phyloP scores from a whole-genome alignment of 1,140 invertebrate species.

The Panonychus citri region DNA sequence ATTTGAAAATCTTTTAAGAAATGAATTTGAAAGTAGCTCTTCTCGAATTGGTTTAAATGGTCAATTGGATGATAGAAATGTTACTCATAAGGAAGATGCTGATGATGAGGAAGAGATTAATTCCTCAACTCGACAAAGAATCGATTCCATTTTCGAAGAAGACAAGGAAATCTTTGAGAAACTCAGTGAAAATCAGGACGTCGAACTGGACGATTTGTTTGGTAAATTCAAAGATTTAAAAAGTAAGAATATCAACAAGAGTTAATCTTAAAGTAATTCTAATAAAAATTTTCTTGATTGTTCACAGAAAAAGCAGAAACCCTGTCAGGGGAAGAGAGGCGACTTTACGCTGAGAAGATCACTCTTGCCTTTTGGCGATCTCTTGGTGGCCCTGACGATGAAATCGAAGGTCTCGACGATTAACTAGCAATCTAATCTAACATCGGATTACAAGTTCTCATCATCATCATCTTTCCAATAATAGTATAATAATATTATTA shows the following conservation, averaged over 20 bases:
- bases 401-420: slow-evolving; percentile 27
- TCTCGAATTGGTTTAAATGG: not conserved
- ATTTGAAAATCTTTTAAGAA: slow-evolving; percentile 4
- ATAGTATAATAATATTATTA: too few relatives aligned
- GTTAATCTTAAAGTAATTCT: not conserved
- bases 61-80: not conserved
- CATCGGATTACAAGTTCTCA: too few relatives aligned
- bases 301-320: slow-evolving; percentile 32
- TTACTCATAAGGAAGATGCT: slow-evolving; percentile 4
- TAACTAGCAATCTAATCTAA: too few relatives aligned
- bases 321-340: slow-evolving; percentile 36
- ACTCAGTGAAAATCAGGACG: slow-evolving; percentile 8
- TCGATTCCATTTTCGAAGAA: not conserved
- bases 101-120: slow-evolving; percentile 13
- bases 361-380: slow-evolving; percentile 52
- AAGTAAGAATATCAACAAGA: not conserved
- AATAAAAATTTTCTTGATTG: not conserved
- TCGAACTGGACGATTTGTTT: slow-evolving; percentile 37
- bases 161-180: not conserved
- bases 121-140: not conserved
- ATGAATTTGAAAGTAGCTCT: not conserved
- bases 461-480: too few relatives aligned
- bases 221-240: slow-evolving; percentile 37
- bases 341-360: slow-evolving; percentile 42
- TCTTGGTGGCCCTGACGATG: slow-evolving; percentile 46